A percentile compares a stretch with the other conserved stretches of the same genome.
phyloP scores from a whole-genome alignment of 2,113 vertebrate species.

The Neofelis nebulosa region DNA sequence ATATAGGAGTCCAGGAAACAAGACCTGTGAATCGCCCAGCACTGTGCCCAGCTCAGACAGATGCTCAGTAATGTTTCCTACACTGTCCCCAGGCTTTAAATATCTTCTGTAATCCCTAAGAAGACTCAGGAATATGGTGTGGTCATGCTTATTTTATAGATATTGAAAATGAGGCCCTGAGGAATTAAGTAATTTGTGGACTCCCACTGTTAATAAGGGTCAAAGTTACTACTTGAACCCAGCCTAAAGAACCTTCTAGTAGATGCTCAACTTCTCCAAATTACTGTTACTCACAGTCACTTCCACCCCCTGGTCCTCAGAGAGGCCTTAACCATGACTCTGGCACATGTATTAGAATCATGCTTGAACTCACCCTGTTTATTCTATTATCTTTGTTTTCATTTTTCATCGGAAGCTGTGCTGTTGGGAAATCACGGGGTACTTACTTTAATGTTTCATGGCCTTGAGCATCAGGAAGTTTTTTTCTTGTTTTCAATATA shows the following conservation, averaged over 20 bases:
- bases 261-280: background rate
- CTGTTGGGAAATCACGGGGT: background rate
- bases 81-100: background rate
- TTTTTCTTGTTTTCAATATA: background rate
- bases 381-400: background rate
- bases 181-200: background rate
- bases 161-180: constrained; percentile 12
- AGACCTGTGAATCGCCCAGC: background rate
- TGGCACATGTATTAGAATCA: background rate
- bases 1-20: background rate
- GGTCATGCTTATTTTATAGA: background rate
- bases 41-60: background rate
- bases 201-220: background rate
- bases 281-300: background rate
- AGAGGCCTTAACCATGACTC: background rate
- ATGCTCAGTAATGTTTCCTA: background rate
- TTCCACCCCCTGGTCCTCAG: background rate
- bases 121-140: background rate
- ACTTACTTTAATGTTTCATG: background rate
- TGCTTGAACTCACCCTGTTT: background rate
- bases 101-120: background rate
- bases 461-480: background rate
- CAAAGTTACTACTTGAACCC: background rate
- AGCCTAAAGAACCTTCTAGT: background rate
- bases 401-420: background rate